Evolutionary conservation across 2,113 vertebrate genomes (phyloP).

Genomic region (Pogonocichla stellata): DNA sequence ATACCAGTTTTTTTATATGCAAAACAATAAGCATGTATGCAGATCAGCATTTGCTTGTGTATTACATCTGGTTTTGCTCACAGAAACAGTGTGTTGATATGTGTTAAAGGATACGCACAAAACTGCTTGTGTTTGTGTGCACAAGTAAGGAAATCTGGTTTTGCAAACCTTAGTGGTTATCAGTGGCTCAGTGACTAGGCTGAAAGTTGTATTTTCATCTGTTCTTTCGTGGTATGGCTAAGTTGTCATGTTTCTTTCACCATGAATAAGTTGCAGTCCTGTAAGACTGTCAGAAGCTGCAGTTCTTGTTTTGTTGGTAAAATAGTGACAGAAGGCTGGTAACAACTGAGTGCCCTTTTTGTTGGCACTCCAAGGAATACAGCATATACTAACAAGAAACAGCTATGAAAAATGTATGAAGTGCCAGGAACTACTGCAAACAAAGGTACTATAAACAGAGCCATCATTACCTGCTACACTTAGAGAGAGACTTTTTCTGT

Average conservation of each 20-base stretch:
- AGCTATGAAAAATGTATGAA: conserved; percentile 64
- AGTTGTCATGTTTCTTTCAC: neutral
- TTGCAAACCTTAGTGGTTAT: neutral
- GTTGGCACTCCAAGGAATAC: conserved; percentile 24
- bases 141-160: neutral
- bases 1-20: neutral
- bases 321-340: neutral
- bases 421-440: conserved; percentile 49
- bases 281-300: neutral
- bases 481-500: neutral
- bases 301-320: neutral
- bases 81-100: neutral
- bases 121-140: neutral
- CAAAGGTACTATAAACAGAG: conserved; percentile 22
- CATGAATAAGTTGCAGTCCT: neutral
- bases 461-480: neutral
- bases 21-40: neutral
- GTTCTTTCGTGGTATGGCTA: neutral
- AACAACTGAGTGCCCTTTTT: conserved; percentile 10
- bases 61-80: neutral
- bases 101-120: neutral
- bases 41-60: neutral
- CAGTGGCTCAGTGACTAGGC: neutral
- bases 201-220: neutral
- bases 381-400: conserved; percentile 50